A percentile compares a stretch with the other conserved stretches of the same genome.
These are phyloP conservation scores for Datnioides undecimradiatus DNA, from an alignment of 2,113 vertebrate species.

Conservation along the genomic window DNA sequence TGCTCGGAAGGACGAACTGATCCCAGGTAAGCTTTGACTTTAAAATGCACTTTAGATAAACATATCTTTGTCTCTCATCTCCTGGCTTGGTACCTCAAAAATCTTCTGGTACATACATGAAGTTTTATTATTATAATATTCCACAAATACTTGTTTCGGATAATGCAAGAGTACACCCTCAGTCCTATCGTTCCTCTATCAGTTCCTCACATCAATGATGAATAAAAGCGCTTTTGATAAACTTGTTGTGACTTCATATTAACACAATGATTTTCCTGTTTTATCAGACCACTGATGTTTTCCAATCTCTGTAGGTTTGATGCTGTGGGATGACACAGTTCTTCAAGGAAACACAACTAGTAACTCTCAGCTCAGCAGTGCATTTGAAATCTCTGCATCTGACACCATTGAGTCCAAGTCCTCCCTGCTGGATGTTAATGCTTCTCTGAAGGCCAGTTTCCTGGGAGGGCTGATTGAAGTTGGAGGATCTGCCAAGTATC, in stretches of 20 bases:
- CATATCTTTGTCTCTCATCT: no score
- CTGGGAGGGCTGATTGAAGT: constrained; percentile 34
- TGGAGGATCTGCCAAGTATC: constrained; percentile 51
- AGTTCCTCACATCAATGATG: no score
- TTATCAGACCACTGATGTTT: background rate
- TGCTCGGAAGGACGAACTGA: background rate
- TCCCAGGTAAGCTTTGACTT: background rate
- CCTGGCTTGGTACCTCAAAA: no score
- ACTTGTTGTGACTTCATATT: no score
- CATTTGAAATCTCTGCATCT: constrained; percentile 13
- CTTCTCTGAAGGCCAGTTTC: constrained; percentile 49
- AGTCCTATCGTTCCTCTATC: background rate
- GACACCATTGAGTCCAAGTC: constrained; percentile 34
- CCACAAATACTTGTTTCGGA: no score
- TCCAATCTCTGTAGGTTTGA: background rate
- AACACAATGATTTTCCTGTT: background rate
- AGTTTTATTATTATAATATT: no score
- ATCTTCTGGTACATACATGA: no score
- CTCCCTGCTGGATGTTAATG: background rate
- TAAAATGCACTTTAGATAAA: no score
- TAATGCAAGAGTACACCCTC: no score
- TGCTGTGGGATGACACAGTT: background rate
- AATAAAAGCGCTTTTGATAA: no score
- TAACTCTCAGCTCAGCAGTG: background rate
- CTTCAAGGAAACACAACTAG: background rate